Evolutionary conservation across 2,113 vertebrate species (phyloP).

Genomic region (Heloderma charlesbogerti): DNA sequence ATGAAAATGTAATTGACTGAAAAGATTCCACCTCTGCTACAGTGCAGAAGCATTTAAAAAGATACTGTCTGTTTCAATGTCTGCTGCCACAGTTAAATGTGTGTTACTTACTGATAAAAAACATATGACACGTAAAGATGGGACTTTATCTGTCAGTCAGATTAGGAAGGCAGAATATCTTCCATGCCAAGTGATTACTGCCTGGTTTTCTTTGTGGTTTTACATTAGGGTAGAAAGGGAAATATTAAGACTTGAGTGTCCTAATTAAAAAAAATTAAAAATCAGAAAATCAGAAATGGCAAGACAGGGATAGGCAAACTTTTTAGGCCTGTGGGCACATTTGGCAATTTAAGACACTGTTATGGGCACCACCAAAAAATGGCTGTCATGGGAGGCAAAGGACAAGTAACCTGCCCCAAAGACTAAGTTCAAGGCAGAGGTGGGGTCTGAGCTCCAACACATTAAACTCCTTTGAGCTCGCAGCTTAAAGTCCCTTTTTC

Average conservation of each 20-base stretch:
- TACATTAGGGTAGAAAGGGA: constrained; percentile 69
- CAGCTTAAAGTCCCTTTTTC: no score
- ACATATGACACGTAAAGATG: constrained; percentile 69
- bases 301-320: no score
- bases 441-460: no score
- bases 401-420: no score
- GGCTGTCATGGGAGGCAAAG: no score
- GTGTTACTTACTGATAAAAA: constrained; percentile 80
- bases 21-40: constrained; percentile 34
- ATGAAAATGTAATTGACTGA: constrained; percentile 54
- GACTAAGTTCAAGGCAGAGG: no score
- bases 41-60: constrained; percentile 55
- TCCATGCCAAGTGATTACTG: constrained; percentile 70
- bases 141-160: constrained; percentile 77
- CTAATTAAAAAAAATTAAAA: background rate
- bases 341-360: no score
- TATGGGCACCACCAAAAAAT: no score
- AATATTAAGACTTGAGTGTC: constrained; percentile 73
- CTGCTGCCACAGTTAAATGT: constrained; percentile 69
- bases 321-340: no score
- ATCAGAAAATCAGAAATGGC: no score
- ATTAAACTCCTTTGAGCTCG: no score
- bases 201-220: constrained; percentile 65
- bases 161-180: constrained; percentile 70
- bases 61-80: constrained; percentile 67